Evolutionary conservation across 2,888 invertebrate species (phyloP), one percentile per base, ranked within the genome.

Genomic region (Diaprepes abbreviatus): DNA sequence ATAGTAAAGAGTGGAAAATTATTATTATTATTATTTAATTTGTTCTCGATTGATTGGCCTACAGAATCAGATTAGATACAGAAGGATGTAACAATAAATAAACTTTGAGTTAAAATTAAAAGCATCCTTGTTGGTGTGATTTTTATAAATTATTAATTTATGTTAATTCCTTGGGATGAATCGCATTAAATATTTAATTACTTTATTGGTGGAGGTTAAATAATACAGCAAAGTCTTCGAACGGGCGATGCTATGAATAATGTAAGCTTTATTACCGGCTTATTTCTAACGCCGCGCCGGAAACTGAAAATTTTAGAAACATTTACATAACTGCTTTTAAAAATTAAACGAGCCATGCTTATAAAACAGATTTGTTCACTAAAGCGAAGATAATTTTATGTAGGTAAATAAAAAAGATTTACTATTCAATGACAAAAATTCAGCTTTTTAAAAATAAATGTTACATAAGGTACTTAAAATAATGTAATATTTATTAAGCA

Each of bases 101-200:
- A n/a, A n/a, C n/a, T n/a, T n/a, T n/a, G n/a, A n/a, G n/a, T n/a
- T n/a, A n/a, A n/a, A n/a, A n/a, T n/a, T n/a, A n/a, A n/a, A n/a
- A n/a, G n/a, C n/a, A n/a, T n/a, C n/a, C n/a, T n/a, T n/a, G n/a
- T n/a, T n/a, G n/a, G n/a, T n/a, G 24, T 24, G 24, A 48, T 24
- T 28, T 0, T 48, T 2, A 36, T 55, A 19, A 55, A 55, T 36
- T 38, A 35, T 19, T 55, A 55, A 55, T 55, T 55, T 55, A 55
- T 55, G 55, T 6, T 21, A 19, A 55, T 12, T 12, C 12, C 6
- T 35, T 14, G n/a, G 21, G 24, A 31, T 52, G 52, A 16, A 17
- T 6, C 14, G 54, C 54, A n/a, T 54, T 35, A 54, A 38, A 38
- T 21, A 55, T 55, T 55, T 55, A 55, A 55, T 55, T 36, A 55